Percentiles rank a stretch among this genome's conserved stretches.
phyloP scores from a whole-genome alignment of 64 coral and sea anemone species.

The Catalaphyllia jardinei region DNA sequence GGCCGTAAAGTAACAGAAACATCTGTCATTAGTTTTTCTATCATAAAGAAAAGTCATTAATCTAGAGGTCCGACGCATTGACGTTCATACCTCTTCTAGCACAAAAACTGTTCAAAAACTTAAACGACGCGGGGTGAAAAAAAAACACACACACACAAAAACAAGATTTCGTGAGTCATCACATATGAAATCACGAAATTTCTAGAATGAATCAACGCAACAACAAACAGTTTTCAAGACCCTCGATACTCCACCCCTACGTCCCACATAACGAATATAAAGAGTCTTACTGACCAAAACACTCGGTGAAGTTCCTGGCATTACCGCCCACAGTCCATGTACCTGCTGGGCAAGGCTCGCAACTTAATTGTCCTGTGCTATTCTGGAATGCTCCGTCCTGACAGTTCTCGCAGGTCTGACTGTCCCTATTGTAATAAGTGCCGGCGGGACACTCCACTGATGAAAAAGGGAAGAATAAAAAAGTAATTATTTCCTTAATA shows the following conservation, averaged over 20 bases:
- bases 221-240: too few relatives aligned
- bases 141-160: too few relatives aligned
- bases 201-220: too few relatives aligned
- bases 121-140: background rate
- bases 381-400: conserved; percentile 69
- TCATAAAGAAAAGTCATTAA: too few relatives aligned
- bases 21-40: too few relatives aligned
- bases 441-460: conserved; percentile 82
- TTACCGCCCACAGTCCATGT: conserved; percentile 44
- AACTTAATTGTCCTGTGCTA: conserved; percentile 38
- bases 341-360: conserved; percentile 57
- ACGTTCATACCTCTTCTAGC: too few relatives aligned
- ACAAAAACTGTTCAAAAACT: background rate
- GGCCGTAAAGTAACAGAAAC: too few relatives aligned
- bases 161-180: too few relatives aligned
- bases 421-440: conserved; percentile 58
- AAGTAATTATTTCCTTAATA: background rate
- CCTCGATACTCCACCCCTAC: too few relatives aligned
- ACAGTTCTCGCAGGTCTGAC: conserved; percentile 56
- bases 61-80: too few relatives aligned
- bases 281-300: conserved; percentile 54
- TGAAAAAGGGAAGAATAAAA: background rate
- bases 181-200: too few relatives aligned
- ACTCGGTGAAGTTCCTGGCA: conserved; percentile 49
- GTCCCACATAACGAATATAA: too few relatives aligned